Evolutionary conservation across 1,140 invertebrate species (phyloP), one percentile per base, ranked within the genome.

Genomic region (Oedothorax gibbosus): DNA sequence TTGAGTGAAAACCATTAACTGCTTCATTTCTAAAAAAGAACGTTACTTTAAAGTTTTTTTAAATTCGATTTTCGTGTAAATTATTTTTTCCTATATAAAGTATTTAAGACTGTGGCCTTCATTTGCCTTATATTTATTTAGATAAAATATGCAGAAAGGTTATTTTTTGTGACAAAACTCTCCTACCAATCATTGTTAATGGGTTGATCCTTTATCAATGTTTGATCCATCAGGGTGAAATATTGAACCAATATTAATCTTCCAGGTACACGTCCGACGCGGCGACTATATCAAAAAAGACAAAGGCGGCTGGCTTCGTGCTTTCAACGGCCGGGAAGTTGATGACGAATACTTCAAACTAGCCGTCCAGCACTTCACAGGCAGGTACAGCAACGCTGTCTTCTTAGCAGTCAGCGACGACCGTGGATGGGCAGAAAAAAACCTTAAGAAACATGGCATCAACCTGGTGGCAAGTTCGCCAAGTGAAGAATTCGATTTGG

Each of bases 341-440:
- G 91, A 91, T 60, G 85, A 90, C n/a, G 88, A 88, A 10, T 93
- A 92, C 88, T 93, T 93, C 88, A 87, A 89, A 0, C 87, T 89
- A 35, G 93, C 93, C 10, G 93, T 93, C 91, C 87, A 91, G 81
- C 91, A 93, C 85, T 93, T 92, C 85, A 88, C 90, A 66, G 85
- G 85, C 20, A 93, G 92, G 87, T 93, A 87, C 60, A 15, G n/a
- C 21, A 76, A 87, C 51, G 90, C 91, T 5, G 86, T 93, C 10
- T 94, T 93, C 87, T 87, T 93, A 21, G 90, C 93, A 8, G 91
- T 93, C 65, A 93, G 93, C 88, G 93, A 94, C 87, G 93, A 93
- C 87, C 92, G 92, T 62, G 86, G 80, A 6, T 93, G 93, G 93
- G 93, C 93, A 88, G 91, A 91, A 20, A 68, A 77, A 21, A 80